Percentiles rank a stretch among this genome's conserved stretches.
These are phyloP conservation scores for Pilophorus perplexus DNA, from an alignment of 2,888 invertebrate species.

Conservation along the genomic window DNA sequence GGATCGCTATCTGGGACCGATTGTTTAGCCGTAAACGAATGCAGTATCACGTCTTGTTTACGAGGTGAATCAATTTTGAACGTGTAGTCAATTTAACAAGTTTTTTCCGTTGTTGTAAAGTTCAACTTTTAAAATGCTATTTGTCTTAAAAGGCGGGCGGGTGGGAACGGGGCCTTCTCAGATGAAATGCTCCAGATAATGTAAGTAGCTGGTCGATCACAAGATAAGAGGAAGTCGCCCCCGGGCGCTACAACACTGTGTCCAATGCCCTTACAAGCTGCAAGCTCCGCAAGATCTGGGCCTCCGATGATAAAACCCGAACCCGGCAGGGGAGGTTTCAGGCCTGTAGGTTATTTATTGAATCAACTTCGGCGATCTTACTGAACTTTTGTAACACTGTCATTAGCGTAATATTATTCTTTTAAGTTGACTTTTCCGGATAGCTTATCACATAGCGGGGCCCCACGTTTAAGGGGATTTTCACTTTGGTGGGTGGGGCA, in stretches of 20 bases:
- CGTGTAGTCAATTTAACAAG: conserved; percentile 1
- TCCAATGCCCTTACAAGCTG: conserved; percentile 18
- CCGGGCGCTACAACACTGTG: conserved; percentile 14
- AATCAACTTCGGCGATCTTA: conserved; percentile 20
- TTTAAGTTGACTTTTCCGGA: conserved; percentile 32
- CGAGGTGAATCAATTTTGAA: too few species aligned
- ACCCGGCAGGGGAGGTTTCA: background rate
- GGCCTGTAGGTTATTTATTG: conserved; percentile 26
- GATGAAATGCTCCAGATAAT: conserved; percentile 30
- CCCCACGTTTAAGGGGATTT: background rate
- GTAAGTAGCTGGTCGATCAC: conserved; percentile 30
- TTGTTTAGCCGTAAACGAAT: too few species aligned
- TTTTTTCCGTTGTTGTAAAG: too few species aligned
- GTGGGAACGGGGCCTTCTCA: background rate
- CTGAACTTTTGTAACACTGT: conserved; percentile 32
- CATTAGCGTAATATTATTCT: conserved; percentile 40
- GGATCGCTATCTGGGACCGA: too few species aligned
- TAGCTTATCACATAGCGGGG: background rate
- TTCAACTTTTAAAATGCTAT: too few species aligned
- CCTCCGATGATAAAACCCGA: conserved; percentile 22
- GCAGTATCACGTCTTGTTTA: too few species aligned
- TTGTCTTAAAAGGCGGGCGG: conserved; percentile 2
- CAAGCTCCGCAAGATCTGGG: conserved; percentile 27
- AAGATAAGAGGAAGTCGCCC: conserved; percentile 9
- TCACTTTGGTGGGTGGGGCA: conserved; percentile 20